phyloP scores from a whole-genome alignment of 2,113 vertebrate species.

The Mormyrus lacerda region DNA sequence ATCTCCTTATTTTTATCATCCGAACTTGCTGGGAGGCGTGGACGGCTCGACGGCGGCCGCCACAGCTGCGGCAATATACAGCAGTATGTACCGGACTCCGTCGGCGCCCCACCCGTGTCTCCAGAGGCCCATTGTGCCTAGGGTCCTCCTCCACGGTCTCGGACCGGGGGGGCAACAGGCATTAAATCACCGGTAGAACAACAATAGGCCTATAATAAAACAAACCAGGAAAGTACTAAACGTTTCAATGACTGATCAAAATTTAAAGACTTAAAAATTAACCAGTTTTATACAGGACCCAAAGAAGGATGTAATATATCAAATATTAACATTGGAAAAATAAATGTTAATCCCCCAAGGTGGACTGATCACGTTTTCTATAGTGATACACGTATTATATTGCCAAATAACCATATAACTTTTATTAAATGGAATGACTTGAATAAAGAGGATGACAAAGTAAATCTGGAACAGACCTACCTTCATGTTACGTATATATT shows the following conservation, averaged over 20 bases:
- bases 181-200: constrained; percentile 83
- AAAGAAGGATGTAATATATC: not conserved
- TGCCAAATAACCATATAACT: constrained; percentile 69
- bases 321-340: not conserved
- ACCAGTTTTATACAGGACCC: not conserved
- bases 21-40: constrained; percentile 87
- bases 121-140: constrained; percentile 91
- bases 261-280: constrained; percentile 45
- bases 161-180: constrained; percentile 91
- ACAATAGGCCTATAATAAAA: not conserved
- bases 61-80: constrained; percentile 94
- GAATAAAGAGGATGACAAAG: constrained; percentile 51
- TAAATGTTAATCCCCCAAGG: not conserved
- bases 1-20: constrained; percentile 95
- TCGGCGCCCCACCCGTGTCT: constrained; percentile 82
- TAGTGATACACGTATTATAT: constrained; percentile 30
- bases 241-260: constrained; percentile 15
- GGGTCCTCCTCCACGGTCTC: constrained; percentile 92
- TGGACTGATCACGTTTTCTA: not conserved
- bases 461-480: constrained; percentile 37
- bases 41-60: constrained; percentile 91
- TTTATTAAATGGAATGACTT: constrained; percentile 70
- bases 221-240: not conserved
- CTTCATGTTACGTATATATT: constrained; percentile 44
- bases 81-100: constrained; percentile 97